Evolutionary conservation across 2,113 vertebrate genomes (phyloP), one percentile per base, ranked within the genome.

Genomic region (Gambusia holbrooki): DNA sequence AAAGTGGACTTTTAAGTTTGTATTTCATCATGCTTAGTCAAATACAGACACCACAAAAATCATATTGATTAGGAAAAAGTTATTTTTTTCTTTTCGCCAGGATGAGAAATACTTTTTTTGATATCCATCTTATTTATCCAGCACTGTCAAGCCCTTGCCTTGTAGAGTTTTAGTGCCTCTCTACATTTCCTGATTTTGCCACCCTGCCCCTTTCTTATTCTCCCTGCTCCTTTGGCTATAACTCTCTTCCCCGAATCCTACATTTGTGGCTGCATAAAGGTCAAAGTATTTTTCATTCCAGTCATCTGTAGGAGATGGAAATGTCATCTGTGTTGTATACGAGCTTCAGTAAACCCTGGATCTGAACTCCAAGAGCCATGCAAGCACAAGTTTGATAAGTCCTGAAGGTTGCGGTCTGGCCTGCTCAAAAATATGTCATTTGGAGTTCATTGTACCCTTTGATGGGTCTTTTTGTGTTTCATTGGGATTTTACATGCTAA

Each of bases 241-340:
- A 70, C 27, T 81, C 77, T 73, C 29, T 45, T 48, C 62, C 60
- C 33, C 75, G 80, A 85, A 80, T 87, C 84, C 75, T 74, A 30
- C 65, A 80, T 75, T 79, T 74, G 78, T 64, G 73, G 67, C 33
- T 66, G 66, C 66, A 85, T 86, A 89, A 91, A 91, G 90, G 90
- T 88, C 88, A 90, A 87, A 81, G 79, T 84, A 88, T 88, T 64
- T 87, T 82, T 78, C 77, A 89, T 88, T 81, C 72, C 70, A 15
- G 78, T 74, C 74, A 66, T 64, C 80, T 79, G 82, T 84, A 84
- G 83, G 69, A 85, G 79, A 76, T 14, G 66, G 68, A 90, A 89
- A 91, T 91, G 87, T 84, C 90, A 92, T 32, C 76, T n/a, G 65
- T 8, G 54, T 61, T 81, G 71, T 75, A 51, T 81, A 83, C 79